Conservation (phyloP, 2,113 vertebrate species). For the Syngnathus typhle region DNA sequence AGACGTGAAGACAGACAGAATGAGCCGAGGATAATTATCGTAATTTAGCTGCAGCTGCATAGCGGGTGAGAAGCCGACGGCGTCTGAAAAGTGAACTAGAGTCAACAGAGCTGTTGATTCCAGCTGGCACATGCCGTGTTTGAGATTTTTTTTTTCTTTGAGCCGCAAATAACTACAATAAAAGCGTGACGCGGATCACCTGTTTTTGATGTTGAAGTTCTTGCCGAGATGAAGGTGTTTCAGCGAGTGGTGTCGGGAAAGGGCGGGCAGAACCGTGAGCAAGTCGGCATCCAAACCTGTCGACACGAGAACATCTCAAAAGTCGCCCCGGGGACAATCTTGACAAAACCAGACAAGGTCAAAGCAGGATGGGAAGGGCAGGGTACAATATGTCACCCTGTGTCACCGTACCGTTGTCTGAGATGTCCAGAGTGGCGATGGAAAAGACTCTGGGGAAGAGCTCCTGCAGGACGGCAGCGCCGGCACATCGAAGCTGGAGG, state of each 20-base stretch:
- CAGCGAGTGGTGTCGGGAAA: slow-evolving; percentile 78
- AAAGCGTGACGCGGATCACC: slow-evolving; percentile 61
- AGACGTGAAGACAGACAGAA: slow-evolving; percentile 20
- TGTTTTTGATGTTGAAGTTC: slow-evolving; percentile 85
- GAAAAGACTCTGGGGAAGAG: slow-evolving; percentile 75
- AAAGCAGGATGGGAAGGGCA: neutral
- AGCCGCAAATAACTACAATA: slow-evolving; percentile 12
- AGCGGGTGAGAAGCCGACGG: slow-evolving; percentile 18
- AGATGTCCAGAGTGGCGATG: slow-evolving; percentile 78
- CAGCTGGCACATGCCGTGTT: slow-evolving; percentile 10
- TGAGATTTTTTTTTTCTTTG: neutral
- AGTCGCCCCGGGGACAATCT: slow-evolving; percentile 11
- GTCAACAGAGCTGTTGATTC: slow-evolving; percentile 24
- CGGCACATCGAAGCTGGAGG: slow-evolving; percentile 75
- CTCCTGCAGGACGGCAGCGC: slow-evolving; percentile 79
- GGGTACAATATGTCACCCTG: slow-evolving; percentile 10
- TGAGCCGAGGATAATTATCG: slow-evolving; percentile 21
- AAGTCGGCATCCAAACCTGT: slow-evolving; percentile 79
- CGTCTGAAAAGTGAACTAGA: slow-evolving; percentile 26
- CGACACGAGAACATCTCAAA: slow-evolving; percentile 24
- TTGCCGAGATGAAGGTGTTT: slow-evolving; percentile 81
- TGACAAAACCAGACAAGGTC: slow-evolving; percentile 33
- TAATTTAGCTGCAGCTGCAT: slow-evolving; percentile 35
- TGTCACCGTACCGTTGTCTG: slow-evolving; percentile 75
- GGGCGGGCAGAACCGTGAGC: slow-evolving; percentile 73